Conservation (phyloP, 2,797 vertebrate genomes). For the Avahi laniger region DNA sequence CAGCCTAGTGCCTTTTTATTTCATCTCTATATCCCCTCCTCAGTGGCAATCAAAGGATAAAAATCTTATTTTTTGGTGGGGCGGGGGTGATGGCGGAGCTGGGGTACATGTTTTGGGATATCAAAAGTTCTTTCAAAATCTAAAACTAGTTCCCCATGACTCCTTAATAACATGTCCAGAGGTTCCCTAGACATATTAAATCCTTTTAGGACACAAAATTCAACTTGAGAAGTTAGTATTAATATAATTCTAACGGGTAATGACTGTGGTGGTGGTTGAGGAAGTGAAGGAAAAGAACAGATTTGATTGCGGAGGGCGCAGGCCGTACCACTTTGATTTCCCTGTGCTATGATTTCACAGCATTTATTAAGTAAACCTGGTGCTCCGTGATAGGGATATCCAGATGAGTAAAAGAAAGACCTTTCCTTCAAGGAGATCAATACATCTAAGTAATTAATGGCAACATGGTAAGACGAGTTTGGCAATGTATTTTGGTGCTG, state of each 20-base stretch:
- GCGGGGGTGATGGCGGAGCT: too few relatives aligned
- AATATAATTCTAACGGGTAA: background rate
- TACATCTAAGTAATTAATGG: background rate
- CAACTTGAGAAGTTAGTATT: background rate
- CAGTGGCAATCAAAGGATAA: background rate
- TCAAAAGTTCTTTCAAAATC: slow-evolving; percentile 9
- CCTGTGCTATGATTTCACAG: background rate
- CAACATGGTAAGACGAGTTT: background rate
- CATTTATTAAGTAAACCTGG: background rate
- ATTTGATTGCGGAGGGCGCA: background rate
- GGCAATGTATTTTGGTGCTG: background rate
- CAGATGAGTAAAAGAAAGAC: background rate
- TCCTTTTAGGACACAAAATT: background rate
- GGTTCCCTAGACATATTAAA: background rate
- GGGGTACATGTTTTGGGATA: background rate
- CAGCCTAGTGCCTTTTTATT: background rate
- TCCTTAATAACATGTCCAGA: background rate
- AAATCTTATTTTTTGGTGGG: background rate
- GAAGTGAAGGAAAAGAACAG: background rate
- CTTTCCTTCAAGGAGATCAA: background rate
- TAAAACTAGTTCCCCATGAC: background rate
- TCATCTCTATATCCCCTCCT: background rate
- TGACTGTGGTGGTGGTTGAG: background rate
- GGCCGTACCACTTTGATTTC: background rate
- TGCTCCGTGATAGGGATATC: background rate